Base-by-base conservation (phyloP, 2,888 invertebrate species). In the Lasius platythorax region DNA sequence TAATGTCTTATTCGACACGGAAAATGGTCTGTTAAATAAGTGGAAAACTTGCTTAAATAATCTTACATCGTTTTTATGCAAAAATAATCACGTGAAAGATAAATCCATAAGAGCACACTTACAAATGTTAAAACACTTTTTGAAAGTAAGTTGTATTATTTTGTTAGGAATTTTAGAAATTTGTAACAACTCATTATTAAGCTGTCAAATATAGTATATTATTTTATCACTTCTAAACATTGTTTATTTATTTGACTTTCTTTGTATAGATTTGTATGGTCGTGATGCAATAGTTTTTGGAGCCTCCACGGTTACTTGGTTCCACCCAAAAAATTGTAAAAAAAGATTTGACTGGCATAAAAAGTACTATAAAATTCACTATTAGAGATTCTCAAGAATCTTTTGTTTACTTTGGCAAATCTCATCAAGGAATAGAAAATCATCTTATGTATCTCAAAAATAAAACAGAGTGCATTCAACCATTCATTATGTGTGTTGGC, bases 51-150 rank as follows among this genome's bases (percentile, higher is more conserved):
- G 61, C 30, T 15, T 61, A 15, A 61, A 28, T 15, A 61, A 61
- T 61, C 61, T 61, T 61, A 61, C 15, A 30, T 61, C 15, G 2
- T 61, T 61, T 61, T 30, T 30, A 61, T 61, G 15, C 5, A 61
- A 30, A 61, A 5, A 61, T 61, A 61, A 61, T 61, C 61, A 61
- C 28, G 30, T 61, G 15, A 61, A 61, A 61, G 61, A 61, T 61
- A 61, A 61, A 61, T 30, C 61, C 15, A 12, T 61, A 61, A 61
- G 12, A 56, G 56, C 23, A 56, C 5, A 56, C 12, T n/a, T 56
- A 23, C 56, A n/a, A 56, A 56, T 56, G 56, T 56, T 56, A 23
- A 56, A 56, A 56, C 56, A 56, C 15, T n/a, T 56, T n/a, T n/a
- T 56, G 56, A 56, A 56, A 56, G 56, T 56, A 56, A 56, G 8